Evolutionary conservation across 2,113 vertebrate species (phyloP).

Genomic region (Aepyceros melampus): DNA sequence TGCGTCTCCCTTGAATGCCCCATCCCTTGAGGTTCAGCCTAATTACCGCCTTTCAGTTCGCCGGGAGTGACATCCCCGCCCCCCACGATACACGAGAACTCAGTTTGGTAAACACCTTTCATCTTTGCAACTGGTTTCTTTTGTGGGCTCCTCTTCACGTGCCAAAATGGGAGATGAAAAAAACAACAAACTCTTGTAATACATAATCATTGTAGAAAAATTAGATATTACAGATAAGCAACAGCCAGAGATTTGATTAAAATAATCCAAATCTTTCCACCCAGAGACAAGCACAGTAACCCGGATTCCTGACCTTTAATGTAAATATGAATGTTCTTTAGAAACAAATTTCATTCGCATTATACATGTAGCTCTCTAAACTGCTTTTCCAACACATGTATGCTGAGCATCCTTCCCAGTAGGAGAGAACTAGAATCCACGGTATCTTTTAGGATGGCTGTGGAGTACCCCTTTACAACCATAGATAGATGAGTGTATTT

Average conservation of each 20-base stretch:
- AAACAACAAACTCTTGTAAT: neutral
- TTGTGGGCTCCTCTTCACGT: neutral
- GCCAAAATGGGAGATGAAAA: neutral
- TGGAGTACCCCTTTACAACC: neutral
- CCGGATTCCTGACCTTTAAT: neutral
- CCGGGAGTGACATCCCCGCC: neutral
- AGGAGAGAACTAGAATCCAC: neutral
- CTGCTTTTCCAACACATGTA: neutral
- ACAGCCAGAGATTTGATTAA: neutral
- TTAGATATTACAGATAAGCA: neutral
- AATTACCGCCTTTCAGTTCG: neutral
- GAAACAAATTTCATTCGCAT: neutral
- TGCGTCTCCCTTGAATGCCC: neutral
- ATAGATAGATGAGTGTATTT: neutral
- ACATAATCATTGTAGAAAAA: neutral
- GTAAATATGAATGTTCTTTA: neutral
- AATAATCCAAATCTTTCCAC: neutral
- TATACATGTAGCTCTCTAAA: neutral
- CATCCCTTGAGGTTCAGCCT: neutral
- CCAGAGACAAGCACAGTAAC: neutral
- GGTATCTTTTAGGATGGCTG: neutral
- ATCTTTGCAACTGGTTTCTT: neutral
- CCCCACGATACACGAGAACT: neutral
- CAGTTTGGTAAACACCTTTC: neutral
- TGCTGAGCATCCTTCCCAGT: neutral